Evolutionary conservation across 2,888 invertebrate genomes (phyloP).

Genomic region (Orthonychiurus folsomi): DNA sequence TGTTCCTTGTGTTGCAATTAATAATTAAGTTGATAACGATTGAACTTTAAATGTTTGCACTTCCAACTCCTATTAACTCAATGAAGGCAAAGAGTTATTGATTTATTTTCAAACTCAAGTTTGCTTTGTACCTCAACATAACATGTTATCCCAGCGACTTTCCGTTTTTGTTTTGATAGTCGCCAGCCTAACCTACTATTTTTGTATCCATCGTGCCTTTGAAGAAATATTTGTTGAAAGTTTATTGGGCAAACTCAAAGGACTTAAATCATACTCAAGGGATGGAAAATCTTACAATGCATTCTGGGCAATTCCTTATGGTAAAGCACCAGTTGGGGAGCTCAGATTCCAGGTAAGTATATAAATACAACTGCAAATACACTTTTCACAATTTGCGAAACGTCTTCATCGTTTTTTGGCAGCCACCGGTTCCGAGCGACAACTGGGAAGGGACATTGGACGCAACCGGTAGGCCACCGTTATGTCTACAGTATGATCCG

Average conservation of each 20-base stretch:
- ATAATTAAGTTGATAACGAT: too few species aligned
- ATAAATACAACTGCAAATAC: not conserved
- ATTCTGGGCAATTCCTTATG: conserved; percentile 11
- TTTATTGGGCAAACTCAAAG: conserved; percentile 1
- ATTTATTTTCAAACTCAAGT: too few species aligned
- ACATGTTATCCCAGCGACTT: not conserved
- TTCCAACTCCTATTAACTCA: too few species aligned
- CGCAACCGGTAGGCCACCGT: not conserved
- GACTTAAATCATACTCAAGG: not conserved
- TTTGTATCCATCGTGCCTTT: not conserved
- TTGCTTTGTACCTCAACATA: too few species aligned
- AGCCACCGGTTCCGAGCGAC: not conserved
- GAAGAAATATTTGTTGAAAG: not conserved
- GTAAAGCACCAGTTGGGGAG: conserved; percentile 10
- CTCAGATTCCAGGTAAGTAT: conserved; percentile 6
- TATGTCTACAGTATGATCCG: not conserved
- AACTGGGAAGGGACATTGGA: not conserved
- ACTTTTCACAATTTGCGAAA: not conserved
- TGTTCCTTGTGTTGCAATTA: too few species aligned
- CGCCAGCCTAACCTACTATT: not conserved
- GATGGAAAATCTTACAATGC: conserved; percentile 5
- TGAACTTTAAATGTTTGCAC: too few species aligned
- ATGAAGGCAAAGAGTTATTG: too few species aligned
- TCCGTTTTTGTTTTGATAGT: not conserved
- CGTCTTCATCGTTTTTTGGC: not conserved